Evolutionary conservation across 2,888 invertebrate species (phyloP), one percentile per base, ranked within the genome.

Genomic region (Syritta pipiens): DNA sequence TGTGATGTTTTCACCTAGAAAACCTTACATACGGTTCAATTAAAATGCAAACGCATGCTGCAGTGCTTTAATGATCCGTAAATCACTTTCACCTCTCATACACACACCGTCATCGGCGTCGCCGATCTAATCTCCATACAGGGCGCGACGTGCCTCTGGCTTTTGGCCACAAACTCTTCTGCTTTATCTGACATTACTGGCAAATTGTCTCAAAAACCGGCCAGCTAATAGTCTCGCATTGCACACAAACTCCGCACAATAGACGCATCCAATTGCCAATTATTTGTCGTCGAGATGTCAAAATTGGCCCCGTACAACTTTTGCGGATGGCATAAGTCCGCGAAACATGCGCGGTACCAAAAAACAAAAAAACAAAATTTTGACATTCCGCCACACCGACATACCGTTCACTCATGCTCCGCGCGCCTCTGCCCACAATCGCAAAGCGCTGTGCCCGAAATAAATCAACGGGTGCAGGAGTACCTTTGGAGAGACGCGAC

Each of bases 61-160:
- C 48, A 14, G 5, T 71, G 46, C 59, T 59, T 44, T 60, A 60
- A 79, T 62, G 67, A 55, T 53, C 77, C 40, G 60, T 79, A 79
- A 74, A 79, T 79, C 77, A 79, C 77, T 79, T 79, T 79, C 77
- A 59, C 77, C 55, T 65, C 30, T 59, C 67, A 51, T 49, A 67
- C 37, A 35, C 48, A 19, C 10, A 20, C 17, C 14, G 42, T 28
- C 57, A 28, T 42, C 60, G 35, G 46, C 2, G 46, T 48, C 48
- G 32, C 7, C 63, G 49, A 48, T 60, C 62, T 75, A 62, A 75
- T 75, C 62, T 63, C 48, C 48, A 69, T 62, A 30, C 20, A 3
- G 26, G 49, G 20, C 12, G 44, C 28, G 20, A 63, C 63, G 49
- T 57, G 44, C 12, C 20, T 32, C 22, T 9, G 7, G 37, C 1